Evolutionary conservation across 2,888 invertebrate genomes (phyloP).

Genomic region (Andrena praecox): DNA sequence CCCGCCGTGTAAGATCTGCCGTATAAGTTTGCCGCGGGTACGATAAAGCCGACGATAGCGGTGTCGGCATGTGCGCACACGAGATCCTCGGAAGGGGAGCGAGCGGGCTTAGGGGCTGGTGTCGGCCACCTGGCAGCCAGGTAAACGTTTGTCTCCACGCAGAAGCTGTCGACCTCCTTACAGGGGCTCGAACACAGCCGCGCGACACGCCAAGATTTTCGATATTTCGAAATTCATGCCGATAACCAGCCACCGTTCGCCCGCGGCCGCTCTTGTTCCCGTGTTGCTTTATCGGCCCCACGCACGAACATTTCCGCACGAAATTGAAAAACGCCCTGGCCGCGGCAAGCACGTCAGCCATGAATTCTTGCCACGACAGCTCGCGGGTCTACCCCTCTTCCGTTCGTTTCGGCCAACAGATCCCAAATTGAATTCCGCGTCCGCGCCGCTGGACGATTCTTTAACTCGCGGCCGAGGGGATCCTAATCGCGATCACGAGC

Average conservation of each 20-base stretch:
- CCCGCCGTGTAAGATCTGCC: neutral
- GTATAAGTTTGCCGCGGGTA: slow-evolving; percentile 29
- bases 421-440: slow-evolving; percentile 47
- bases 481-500: neutral
- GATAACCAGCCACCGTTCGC: slow-evolving; percentile 48
- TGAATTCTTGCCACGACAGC: slow-evolving; percentile 34
- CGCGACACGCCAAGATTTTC: slow-evolving; percentile 63
- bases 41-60: slow-evolving; percentile 37
- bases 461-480: slow-evolving; percentile 7
- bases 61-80: slow-evolving; percentile 28
- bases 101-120: neutral
- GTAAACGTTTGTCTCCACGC: slow-evolving; percentile 64
- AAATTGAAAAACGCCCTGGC: slow-evolving; percentile 63
- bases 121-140: slow-evolving; percentile 33
- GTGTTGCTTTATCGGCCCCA: slow-evolving; percentile 58
- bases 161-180: slow-evolving; percentile 58
- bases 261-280: slow-evolving; percentile 31
- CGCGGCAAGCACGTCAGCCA: slow-evolving; percentile 30
- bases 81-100: slow-evolving; percentile 23
- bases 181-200: slow-evolving; percentile 39
- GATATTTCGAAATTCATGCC: slow-evolving; percentile 65
- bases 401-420: slow-evolving; percentile 14
- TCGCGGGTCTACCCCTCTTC: no score
- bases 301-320: slow-evolving; percentile 62
- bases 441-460: slow-evolving; percentile 21